phyloP scores from a whole-genome alignment of 1,140 invertebrate genomes.

The Drosophila littoralis region DNA sequence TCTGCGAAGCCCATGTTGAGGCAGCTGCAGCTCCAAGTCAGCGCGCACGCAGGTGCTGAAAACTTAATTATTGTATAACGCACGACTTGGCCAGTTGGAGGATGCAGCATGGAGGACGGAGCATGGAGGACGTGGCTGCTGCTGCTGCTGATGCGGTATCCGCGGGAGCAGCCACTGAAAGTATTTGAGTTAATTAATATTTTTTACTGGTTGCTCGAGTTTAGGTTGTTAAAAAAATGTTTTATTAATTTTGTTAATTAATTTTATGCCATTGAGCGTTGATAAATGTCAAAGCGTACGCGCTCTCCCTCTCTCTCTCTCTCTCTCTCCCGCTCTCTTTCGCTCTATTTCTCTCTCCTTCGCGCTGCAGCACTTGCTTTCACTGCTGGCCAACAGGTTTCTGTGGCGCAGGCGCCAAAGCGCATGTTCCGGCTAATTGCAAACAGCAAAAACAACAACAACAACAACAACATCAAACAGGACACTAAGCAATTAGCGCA shows the following conservation, averaged over 20 bases:
- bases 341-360: background rate
- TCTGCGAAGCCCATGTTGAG: conserved; percentile 3
- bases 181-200: conserved; percentile 76
- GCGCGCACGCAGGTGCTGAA: conserved; percentile 77
- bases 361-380: conserved; percentile 26
- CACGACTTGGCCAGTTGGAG: conserved; percentile 46
- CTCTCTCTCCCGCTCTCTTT: background rate
- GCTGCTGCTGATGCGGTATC: conserved; percentile 7
- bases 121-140: conserved; percentile 20
- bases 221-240: conserved; percentile 52
- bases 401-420: conserved; percentile 65
- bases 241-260: conserved; percentile 82
- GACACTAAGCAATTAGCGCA: conserved; percentile 69
- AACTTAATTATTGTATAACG: conserved; percentile 83
- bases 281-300: conserved; percentile 64
- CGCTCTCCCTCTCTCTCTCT: conserved; percentile 1
- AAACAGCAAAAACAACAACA: conserved; percentile 37
- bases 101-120: background rate
- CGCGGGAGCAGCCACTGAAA: conserved; percentile 46
- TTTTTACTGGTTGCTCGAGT: conserved; percentile 44
- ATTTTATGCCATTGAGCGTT: conserved; percentile 68
- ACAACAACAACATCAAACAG: conserved; percentile 37
- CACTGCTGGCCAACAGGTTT: conserved; percentile 55
- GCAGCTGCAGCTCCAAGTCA: conserved; percentile 51
- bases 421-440: conserved; percentile 75